Evolutionary conservation across 2,888 invertebrate species (phyloP).

Genomic region (Elgonia sp.): DNA sequence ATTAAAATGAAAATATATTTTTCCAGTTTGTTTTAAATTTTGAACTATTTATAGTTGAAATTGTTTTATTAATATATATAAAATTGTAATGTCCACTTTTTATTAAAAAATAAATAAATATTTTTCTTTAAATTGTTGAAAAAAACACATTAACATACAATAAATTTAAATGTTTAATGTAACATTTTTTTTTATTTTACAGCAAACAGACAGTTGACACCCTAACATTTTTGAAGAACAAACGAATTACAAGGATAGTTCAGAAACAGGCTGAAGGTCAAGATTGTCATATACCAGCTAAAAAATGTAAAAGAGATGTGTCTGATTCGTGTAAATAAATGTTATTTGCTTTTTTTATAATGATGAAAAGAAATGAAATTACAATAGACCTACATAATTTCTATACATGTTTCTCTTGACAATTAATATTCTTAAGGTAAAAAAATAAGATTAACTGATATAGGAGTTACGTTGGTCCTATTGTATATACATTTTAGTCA

Average conservation of each 20-base stretch:
- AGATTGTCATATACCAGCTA: slow-evolving; percentile 77
- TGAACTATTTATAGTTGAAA: no score
- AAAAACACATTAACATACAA: no score
- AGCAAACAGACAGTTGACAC: slow-evolving; percentile 76
- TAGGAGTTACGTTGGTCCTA: no score
- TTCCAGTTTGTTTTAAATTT: no score
- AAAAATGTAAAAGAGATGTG: slow-evolving; percentile 85
- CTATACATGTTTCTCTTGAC: no score
- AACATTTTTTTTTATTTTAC: slow-evolving; percentile 10
- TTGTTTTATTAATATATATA: no score
- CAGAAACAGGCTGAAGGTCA: slow-evolving; percentile 82
- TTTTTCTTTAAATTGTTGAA: no score
- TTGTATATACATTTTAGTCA: slow-evolving; percentile 72
- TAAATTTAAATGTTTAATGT: no score
- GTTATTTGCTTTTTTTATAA: slow-evolving; percentile 81
- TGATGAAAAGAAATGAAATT: slow-evolving; percentile 59
- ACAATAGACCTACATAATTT: no score
- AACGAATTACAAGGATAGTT: slow-evolving; percentile 84
- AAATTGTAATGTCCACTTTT: no score
- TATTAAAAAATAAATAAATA: no score
- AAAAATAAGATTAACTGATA: background rate
- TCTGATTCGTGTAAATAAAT: slow-evolving; percentile 86
- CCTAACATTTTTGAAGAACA: slow-evolving; percentile 83
- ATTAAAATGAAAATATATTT: no score
- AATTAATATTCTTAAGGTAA: background rate